Evolutionary conservation across 2,113 vertebrate genomes (phyloP).

Genomic region (Pachycephala philippinensis): DNA sequence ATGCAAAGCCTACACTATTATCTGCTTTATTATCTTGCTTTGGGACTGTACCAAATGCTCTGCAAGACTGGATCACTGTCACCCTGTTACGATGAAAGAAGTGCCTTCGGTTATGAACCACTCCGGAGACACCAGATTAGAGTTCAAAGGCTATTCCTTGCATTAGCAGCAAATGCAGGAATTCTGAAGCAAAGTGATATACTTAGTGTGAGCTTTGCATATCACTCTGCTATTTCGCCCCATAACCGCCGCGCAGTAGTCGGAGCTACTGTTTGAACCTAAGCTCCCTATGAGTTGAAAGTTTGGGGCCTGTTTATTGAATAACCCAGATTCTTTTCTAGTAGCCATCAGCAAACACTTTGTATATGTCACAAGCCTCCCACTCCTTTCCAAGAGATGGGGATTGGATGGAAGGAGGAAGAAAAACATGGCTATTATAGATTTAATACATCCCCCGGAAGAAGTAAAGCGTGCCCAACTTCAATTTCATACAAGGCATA

Average conservation of each 20-base stretch:
- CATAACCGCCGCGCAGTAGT: not conserved
- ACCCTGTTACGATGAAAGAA: constrained; percentile 59
- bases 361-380: constrained; percentile 44
- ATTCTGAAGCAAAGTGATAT: constrained; percentile 43
- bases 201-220: constrained; percentile 5
- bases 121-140: constrained; percentile 55
- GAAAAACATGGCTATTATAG: not conserved
- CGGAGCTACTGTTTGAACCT: constrained; percentile 29
- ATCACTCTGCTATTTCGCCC: constrained; percentile 15
- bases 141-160: constrained; percentile 56
- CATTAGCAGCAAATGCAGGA: constrained; percentile 46
- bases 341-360: constrained; percentile 40
- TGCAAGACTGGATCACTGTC: constrained; percentile 38
- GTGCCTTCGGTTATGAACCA: constrained; percentile 29
- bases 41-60: constrained; percentile 45
- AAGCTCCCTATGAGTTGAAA: constrained; percentile 1
- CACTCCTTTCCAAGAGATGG: not conserved
- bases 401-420: constrained; percentile 18
- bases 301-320: constrained; percentile 15
- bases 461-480: not conserved
- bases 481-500: not conserved
- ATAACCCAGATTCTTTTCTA: constrained; percentile 43
- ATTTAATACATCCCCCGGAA: constrained; percentile 45
- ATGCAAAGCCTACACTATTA: not conserved
- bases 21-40: constrained; percentile 50